These are phyloP conservation scores for Macaria liturata DNA, from an alignment of 2,888 invertebrate species.

Conservation along the genomic window DNA sequence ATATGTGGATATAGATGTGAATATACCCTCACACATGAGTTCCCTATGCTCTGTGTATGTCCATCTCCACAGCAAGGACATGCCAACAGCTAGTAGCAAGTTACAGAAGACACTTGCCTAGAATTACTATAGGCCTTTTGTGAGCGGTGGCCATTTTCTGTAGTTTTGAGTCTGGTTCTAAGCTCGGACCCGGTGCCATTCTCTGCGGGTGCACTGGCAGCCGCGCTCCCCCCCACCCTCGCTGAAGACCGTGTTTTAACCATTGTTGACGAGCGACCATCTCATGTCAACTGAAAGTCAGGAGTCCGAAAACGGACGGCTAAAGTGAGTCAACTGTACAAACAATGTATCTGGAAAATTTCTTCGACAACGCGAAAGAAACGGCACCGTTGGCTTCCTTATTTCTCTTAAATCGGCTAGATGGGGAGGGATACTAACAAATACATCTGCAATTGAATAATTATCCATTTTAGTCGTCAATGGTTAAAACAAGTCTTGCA, in stretches of 20 bases:
- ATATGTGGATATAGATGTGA: too few relatives aligned
- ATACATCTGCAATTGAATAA: constrained; percentile 80
- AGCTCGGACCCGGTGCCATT: constrained; percentile 75
- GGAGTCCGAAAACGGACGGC: constrained; percentile 76
- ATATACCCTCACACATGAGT: too few relatives aligned
- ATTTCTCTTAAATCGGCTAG: constrained; percentile 75
- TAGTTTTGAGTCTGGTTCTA: constrained; percentile 70
- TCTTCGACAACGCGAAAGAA: constrained; percentile 57
- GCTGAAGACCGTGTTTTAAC: constrained; percentile 83
- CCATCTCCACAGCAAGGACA: constrained; percentile 36
- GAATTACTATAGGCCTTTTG: constrained; percentile 63
- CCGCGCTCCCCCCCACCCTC: constrained; percentile 76
- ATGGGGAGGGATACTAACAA: constrained; percentile 61
- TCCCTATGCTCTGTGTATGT: constrained; percentile 9
- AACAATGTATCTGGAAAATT: constrained; percentile 75
- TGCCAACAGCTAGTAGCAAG: constrained; percentile 88
- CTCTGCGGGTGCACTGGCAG: constrained; percentile 67
- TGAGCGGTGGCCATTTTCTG: constrained; percentile 72
- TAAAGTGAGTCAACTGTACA: constrained; percentile 61
- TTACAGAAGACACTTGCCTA: constrained; percentile 85
- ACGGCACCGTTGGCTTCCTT: constrained; percentile 53
- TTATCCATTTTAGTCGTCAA: constrained; percentile 77
- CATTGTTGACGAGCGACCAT: constrained; percentile 81
- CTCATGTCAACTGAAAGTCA: constrained; percentile 83
- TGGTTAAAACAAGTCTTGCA: constrained; percentile 83